These are phyloP conservation scores for Cardiocondyla obscurior DNA, from an alignment of 1,140 invertebrate species.

Conservation along the genomic window DNA sequence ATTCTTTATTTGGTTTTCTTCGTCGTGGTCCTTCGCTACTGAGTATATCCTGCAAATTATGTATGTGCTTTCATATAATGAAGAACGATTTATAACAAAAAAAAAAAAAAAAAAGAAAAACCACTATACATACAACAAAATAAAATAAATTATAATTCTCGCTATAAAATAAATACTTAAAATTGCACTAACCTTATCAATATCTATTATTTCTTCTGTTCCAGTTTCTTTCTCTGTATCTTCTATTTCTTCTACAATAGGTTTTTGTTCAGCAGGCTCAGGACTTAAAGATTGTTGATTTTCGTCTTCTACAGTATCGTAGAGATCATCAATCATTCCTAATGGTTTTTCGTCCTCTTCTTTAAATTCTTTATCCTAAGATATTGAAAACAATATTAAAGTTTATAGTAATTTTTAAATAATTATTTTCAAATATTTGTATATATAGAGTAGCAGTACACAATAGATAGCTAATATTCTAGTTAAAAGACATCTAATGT, in stretches of 20 bases:
- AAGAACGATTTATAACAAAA: background rate
- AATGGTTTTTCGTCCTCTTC: conserved; percentile 78
- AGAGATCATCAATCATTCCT: conserved; percentile 33
- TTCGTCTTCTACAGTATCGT: conserved; percentile 52
- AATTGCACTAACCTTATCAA: conserved; percentile 70
- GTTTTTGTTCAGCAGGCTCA: conserved; percentile 65
- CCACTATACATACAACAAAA: too few relatives aligned
- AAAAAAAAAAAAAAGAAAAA: conserved; percentile 1
- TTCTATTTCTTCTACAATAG: conserved; percentile 73
- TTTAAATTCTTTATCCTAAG: conserved; percentile 85
- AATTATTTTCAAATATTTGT: too few relatives aligned
- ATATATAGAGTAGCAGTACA: conserved; percentile 3
- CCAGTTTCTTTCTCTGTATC: conserved; percentile 81
- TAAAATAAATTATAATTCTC: background rate
- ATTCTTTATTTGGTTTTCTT: conserved; percentile 83
- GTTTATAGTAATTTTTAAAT: background rate
- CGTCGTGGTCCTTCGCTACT: conserved; percentile 79
- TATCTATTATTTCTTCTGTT: conserved; percentile 78
- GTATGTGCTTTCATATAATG: background rate
- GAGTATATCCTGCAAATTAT: conserved; percentile 37
- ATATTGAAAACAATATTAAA: background rate
- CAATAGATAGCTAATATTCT: background rate
- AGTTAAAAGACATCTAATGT: background rate
- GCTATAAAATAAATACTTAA: background rate
- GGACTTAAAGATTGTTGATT: conserved; percentile 47